phyloP scores from a whole-genome alignment of 1,140 invertebrate genomes.

The Drosophila repletoides region DNA sequence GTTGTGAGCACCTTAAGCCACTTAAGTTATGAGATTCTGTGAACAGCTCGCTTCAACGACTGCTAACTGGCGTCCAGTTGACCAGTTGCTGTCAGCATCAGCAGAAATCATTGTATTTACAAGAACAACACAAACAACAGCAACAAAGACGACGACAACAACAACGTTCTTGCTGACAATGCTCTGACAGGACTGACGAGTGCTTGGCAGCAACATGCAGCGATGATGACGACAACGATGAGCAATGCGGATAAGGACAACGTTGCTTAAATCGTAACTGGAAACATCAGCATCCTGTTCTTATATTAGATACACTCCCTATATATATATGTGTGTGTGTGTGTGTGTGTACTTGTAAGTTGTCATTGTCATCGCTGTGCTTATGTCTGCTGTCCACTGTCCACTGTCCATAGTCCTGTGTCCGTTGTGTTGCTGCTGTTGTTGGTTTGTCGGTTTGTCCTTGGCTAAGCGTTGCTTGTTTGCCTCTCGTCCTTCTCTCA shows the following conservation, averaged over 20 bases:
- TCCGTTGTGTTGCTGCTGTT: too few relatives aligned
- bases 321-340: conserved; percentile 9
- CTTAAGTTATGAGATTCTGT: conserved; percentile 37
- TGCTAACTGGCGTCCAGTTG: conserved; percentile 3
- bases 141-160: not conserved
- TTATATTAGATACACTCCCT: conserved; percentile 51
- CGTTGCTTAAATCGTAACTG: conserved; percentile 59
- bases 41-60: conserved; percentile 13
- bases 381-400: conserved; percentile 20
- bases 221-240: conserved; percentile 16
- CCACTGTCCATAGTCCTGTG: too few relatives aligned
- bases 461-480: conserved; percentile 62
- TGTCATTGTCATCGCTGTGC: conserved; percentile 64
- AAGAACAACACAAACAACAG: conserved; percentile 11
- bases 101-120: conserved; percentile 41
- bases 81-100: conserved; percentile 31
- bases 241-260: conserved; percentile 30
- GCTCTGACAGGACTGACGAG: conserved; percentile 65
- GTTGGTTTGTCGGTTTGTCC: conserved; percentile 38
- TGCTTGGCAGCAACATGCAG: conserved; percentile 63
- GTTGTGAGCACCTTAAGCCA: conserved; percentile 13
- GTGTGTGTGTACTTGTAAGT: conserved; percentile 51
- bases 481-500: conserved; percentile 70
- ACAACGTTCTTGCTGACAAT: conserved; percentile 67
- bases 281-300: conserved; percentile 60